A percentile compares a stretch with the other conserved stretches of the same genome.
phyloP scores from a whole-genome alignment of 1,140 invertebrate genomes.

The Drosophila suzukii region DNA sequence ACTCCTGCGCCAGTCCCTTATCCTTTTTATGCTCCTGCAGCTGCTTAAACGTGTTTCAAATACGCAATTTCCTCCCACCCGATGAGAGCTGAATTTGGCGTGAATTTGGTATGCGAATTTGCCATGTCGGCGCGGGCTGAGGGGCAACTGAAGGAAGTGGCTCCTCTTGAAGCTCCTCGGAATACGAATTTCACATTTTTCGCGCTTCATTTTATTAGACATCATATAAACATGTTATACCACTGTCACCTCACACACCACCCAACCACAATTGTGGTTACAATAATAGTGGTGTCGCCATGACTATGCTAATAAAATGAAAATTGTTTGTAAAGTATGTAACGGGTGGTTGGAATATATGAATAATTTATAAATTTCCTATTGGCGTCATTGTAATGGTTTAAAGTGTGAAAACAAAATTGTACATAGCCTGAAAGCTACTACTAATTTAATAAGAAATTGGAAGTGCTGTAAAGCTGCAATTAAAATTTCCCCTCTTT shows the following conservation, averaged over 20 bases:
- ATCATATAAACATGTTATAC: conserved; percentile 64
- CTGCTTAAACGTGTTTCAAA: conserved; percentile 80
- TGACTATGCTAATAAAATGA: not conserved
- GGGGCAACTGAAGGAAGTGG: not conserved
- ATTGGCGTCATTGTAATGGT: not conserved
- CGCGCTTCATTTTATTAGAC: conserved; percentile 68
- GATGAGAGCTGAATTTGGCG: conserved; percentile 29
- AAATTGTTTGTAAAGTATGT: not conserved
- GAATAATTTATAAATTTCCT: not conserved
- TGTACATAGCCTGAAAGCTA: not conserved
- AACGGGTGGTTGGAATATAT: too few species aligned
- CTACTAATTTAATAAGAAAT: too few species aligned
- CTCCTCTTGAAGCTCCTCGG: conserved; percentile 30
- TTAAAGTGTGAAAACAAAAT: not conserved
- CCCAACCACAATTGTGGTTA: not conserved
- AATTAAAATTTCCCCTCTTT: too few species aligned
- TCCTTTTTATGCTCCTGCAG: conserved; percentile 67
- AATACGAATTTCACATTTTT: conserved; percentile 71
- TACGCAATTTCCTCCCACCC: conserved; percentile 65
- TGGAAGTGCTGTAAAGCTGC: too few species aligned
- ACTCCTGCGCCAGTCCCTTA: conserved; percentile 8
- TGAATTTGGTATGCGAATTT: conserved; percentile 45
- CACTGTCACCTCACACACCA: not conserved
- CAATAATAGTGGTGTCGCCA: not conserved
- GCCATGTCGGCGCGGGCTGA: not conserved